Base-by-base conservation (phyloP, 2,797 vertebrate species). In the Etheostoma perlongum region DNA sequence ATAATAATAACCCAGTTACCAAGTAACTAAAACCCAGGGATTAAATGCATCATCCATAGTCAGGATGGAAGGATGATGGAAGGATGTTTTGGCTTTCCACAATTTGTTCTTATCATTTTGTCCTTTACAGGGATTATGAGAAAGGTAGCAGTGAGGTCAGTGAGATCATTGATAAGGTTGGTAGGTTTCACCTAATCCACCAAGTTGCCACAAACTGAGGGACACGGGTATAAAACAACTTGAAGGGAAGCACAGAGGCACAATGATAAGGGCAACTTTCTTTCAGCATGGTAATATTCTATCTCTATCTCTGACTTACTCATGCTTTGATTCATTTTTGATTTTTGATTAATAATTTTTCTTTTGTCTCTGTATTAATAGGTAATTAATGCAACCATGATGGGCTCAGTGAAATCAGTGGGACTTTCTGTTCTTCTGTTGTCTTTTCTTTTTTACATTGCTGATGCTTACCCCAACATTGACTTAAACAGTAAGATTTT, bases 391-490 rank as follows among this genome's bases (percentile, higher is more conserved):
- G 71, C 61, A 62, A 87, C 72, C 74, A 96, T 95, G 90, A 94
- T 94, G 95, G 94, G 82, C 85, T 95, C 94, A 44, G 72, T 95
- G 84, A 99, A 96, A 89, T 95, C 95, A 57, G 90, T 94, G 67
- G 95, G 92, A 88, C 81, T 95, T 72, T 92, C 91, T 62, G 78
- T 98, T 86, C 91, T 96, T 68, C 67, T 96, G 58, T 61, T 98
- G 85, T 95, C 90, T 85, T 81, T 96, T 64, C 92, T 97, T 86
- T 87, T 98, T 87, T 94, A 97, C 72, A 85, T 96, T 69, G 95
- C 96, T 73, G 94, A 97, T 79, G 95, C 97, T 66, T 96, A 96
- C 85, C 94, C 96, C 79, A 96, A 96, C 67, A 93, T 85, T 67
- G 96, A 97, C 16, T 78, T 88, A 77, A 89, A 96, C 76, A 94